Base-by-base conservation (phyloP, 2,888 invertebrate species). In the Drosophila robusta region DNA sequence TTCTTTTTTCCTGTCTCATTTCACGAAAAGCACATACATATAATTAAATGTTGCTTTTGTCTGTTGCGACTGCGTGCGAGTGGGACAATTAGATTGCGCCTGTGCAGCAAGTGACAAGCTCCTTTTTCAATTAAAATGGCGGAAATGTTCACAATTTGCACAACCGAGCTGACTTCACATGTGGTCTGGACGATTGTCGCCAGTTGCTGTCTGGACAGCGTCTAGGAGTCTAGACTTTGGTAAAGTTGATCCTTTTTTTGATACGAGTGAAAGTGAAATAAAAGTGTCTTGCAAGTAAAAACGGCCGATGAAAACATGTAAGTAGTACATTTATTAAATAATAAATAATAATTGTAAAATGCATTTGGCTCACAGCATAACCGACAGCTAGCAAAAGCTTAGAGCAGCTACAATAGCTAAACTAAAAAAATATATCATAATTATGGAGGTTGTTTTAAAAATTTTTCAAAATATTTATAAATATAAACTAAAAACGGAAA, bases 31-130 rank as follows among this genome's bases (percentile, higher is more conserved):
- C 41, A 42, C 32, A 34, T 12, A 34, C 4, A 34, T 4, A 11
- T 11, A 4, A 0, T 11, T 11, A 11, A 11, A 11, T 32, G 29
- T n/a, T n/a, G n/a, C n/a, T n/a, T n/a, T n/a, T n/a, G n/a, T n/a
- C 29, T 6, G 5, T 2, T 24, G 29, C 34, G 42, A 12, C 49
- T 29, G 39, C 34, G 63, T 47, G 49, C 9, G 72, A 63, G 8
- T 7, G 52, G 8, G 44, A 63, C 16, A 46, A 11, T 6, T 14
- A 14, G 16, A 44, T 9, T 26, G n/a, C 6, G 16, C 8, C 4
- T 29, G 8, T n/a, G 16, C n/a, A 7, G 22, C 3, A n/a, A 3
- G 16, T 22, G 11, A 4, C 2, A 47, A 34, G 18, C 32, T 50
- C n/a, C 39, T 42, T 9, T 12, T 1, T 6, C 3, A 34, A 9